Percentiles rank a stretch among this genome's conserved stretches.
Evolutionary conservation across 2,113 vertebrate genomes (phyloP).

Genomic region (Bambusicola thoracicus): DNA sequence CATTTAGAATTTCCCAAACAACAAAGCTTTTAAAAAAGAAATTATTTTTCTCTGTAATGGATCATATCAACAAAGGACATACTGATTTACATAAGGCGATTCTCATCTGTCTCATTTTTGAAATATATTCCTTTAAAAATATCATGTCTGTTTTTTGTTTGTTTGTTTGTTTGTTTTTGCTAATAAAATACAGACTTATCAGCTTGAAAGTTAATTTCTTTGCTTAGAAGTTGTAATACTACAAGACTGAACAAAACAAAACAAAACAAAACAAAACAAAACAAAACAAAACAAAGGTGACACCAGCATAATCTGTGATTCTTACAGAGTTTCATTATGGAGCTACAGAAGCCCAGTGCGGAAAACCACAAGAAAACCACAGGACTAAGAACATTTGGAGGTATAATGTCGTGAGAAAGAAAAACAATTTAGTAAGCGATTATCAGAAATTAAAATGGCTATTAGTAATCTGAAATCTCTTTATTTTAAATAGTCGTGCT

Average conservation of each 20-base stretch:
- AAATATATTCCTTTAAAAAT: slow-evolving; percentile 7
- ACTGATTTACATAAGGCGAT: not conserved
- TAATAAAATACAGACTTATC: not conserved
- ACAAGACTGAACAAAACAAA: not conserved
- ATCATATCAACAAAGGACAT: not conserved
- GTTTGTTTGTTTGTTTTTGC: not conserved
- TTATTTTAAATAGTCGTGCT: not conserved
- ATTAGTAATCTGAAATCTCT: not conserved
- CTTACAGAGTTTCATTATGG: not conserved
- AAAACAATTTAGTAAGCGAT: not conserved
- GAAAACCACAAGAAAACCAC: not conserved
- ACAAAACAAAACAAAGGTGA: too few species aligned
- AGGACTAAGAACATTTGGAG: not conserved
- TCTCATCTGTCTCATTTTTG: not conserved
- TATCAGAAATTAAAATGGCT: not conserved
- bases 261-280: not conserved
- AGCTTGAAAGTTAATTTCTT: not conserved
- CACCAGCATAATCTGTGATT: not conserved
- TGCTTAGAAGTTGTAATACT: not conserved
- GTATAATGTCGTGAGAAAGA: not conserved
- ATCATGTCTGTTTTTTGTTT: not conserved
- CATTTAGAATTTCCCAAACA: not conserved
- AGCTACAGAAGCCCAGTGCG: not conserved
- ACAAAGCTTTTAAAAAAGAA: not conserved
- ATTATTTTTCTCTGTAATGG: not conserved